Base-by-base conservation (phyloP, 53 echinoderm and acorn worm species). In the Crossaster papposus region DNA sequence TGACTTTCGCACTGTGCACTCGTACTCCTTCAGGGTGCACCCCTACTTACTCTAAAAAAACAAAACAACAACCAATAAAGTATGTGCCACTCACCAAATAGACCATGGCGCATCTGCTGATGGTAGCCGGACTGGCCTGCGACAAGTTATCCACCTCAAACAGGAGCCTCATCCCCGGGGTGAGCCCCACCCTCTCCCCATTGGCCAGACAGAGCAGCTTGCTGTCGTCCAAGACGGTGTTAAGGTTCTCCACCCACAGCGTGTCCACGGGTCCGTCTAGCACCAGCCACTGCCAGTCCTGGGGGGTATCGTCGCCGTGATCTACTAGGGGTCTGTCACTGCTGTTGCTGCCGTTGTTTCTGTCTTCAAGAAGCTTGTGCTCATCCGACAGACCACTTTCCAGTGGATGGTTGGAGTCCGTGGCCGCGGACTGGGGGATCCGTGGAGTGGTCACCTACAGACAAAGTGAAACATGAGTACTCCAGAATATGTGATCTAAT, bases 41-140 rank as follows among this genome's bases (percentile, higher is more conserved):
- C n/a, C n/a, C n/a, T n/a, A n/a, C n/a, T n/a, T n/a, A n/a, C n/a
- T n/a, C n/a, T n/a, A n/a, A n/a, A n/a, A n/a, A n/a, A n/a, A n/a
- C n/a, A n/a, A n/a, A n/a, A n/a, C n/a, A n/a, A n/a, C n/a, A n/a
- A n/a, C n/a, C n/a, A n/a, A n/a, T n/a, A n/a, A n/a, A n/a, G n/a
- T n/a, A n/a, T n/a, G n/a, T 51, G 11, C 0, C 62, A 89, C 95
- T 93, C 83, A 98, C 98, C 94, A 98, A 52, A 75, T 98, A 98
- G 10, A 98, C 96, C 98, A 98, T 98, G 22, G 98, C 98, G 89
- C 98, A 98, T 80, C 98, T 90, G 86, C 98, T 98, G 79, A 98
- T 98, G 78, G 98, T 98, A 73, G 98, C 98, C 14, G 98, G 98
- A 71, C 98, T 98, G 70, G 98, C 98, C 88, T 98, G 98, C 17